phyloP scores from a whole-genome alignment of 2,797 vertebrate species.

The Gymnothorax javanicus region DNA sequence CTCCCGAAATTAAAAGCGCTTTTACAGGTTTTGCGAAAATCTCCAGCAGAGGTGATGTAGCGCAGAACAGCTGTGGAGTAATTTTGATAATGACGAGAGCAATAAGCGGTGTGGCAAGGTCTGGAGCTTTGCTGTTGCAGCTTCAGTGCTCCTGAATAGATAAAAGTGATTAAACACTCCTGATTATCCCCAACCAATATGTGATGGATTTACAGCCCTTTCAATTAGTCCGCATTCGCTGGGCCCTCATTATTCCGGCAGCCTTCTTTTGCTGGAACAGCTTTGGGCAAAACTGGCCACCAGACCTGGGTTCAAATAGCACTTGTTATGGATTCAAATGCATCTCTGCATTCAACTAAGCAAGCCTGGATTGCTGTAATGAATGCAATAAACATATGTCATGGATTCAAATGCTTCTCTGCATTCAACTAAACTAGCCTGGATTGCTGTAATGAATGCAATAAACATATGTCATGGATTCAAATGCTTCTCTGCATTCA shows the following conservation, averaged over 20 bases:
- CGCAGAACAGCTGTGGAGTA: slow-evolving; percentile 95
- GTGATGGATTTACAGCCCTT: slow-evolving; percentile 99
- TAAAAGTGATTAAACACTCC: slow-evolving; percentile 99
- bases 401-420: too few relatives aligned
- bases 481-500: too few relatives aligned
- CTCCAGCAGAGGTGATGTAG: slow-evolving; percentile 90
- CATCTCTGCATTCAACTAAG: too few relatives aligned
- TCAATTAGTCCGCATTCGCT: slow-evolving; percentile 99
- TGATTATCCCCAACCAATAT: slow-evolving; percentile 99
- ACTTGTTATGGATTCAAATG: too few relatives aligned
- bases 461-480: too few relatives aligned
- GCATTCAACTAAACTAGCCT: too few relatives aligned
- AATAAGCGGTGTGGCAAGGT: slow-evolving; percentile 93
- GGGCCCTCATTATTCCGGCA: slow-evolving; percentile 94
- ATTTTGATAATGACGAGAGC: slow-evolving; percentile 99
- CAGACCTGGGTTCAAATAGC: too few relatives aligned
- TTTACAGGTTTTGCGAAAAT: slow-evolving; percentile 80
- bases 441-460: too few relatives aligned
- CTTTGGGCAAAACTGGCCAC: background rate
- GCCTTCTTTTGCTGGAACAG: slow-evolving; percentile 20
- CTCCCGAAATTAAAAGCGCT: slow-evolving; percentile 81
- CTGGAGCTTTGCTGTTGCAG: slow-evolving; percentile 95
- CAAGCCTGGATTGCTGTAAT: too few relatives aligned
- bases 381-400: too few relatives aligned
- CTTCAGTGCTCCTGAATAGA: slow-evolving; percentile 98